A percentile compares a stretch with the other conserved stretches of the same genome.
Conservation (phyloP, 2,797 vertebrate species). For the Pipistrellus nathusii region DNA sequence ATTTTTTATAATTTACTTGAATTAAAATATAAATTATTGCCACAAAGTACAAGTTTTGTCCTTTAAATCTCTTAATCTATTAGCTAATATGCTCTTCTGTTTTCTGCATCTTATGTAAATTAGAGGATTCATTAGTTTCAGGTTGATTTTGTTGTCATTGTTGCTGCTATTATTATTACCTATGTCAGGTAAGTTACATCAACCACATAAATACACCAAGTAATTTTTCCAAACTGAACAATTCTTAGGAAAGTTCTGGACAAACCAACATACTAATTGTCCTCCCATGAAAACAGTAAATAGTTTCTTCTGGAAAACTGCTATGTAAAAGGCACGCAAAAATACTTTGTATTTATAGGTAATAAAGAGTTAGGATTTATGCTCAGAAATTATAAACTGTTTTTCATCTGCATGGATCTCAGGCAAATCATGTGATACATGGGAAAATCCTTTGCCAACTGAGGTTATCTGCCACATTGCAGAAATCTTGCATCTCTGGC, state of each 20-base stretch:
- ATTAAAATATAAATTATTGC: background rate
- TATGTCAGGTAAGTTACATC: background rate
- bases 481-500: background rate
- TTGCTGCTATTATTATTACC: background rate
- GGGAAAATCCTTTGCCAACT: background rate
- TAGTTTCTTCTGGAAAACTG: background rate
- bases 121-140: background rate
- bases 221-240: background rate
- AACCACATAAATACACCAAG: background rate
- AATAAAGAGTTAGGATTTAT: background rate
- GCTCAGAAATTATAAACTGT: background rate
- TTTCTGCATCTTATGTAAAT: background rate
- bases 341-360: background rate
- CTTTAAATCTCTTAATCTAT: background rate
- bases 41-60: background rate
- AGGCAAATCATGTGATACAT: background rate
- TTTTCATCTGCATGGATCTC: slow-evolving; percentile 9
- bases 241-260: background rate
- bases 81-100: background rate
- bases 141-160: slow-evolving; percentile 33
- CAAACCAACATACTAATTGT: background rate
- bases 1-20: background rate
- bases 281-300: background rate
- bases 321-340: background rate
- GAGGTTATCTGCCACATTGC: background rate